These are phyloP conservation scores for Linnaemya vulpina DNA, from an alignment of 2,888 invertebrate species.

Conservation along the genomic window DNA sequence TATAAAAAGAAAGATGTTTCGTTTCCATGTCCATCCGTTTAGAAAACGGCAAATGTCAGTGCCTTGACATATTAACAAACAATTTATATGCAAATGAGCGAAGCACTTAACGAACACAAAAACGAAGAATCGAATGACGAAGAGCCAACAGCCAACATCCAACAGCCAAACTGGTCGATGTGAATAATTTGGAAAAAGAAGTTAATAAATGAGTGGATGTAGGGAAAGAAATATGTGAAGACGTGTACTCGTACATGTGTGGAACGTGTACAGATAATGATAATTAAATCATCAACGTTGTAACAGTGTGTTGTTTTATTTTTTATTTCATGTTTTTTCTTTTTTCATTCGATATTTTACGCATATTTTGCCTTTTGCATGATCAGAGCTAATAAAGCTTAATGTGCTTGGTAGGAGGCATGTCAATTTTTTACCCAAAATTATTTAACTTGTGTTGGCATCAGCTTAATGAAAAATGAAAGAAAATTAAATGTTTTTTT, in stretches of 20 bases:
- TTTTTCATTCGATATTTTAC: no score
- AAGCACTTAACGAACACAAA: constrained; percentile 66
- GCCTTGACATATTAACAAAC: constrained; percentile 81
- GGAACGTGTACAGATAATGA: constrained; percentile 28
- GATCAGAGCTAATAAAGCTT: constrained; percentile 20
- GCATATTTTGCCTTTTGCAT: constrained; percentile 7
- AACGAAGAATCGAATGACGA: constrained; percentile 19
- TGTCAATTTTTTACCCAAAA: constrained; percentile 30
- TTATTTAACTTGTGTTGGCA: neutral
- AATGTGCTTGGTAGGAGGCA: constrained; percentile 33
- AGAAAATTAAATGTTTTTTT: constrained; percentile 2
- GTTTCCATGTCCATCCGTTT: constrained; percentile 48
- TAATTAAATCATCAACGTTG: constrained; percentile 62
- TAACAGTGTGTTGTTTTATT: constrained; percentile 21
- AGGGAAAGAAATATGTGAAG: constrained; percentile 3
- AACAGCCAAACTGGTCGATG: constrained; percentile 56
- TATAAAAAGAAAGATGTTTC: constrained; percentile 48
- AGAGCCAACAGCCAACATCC: neutral
- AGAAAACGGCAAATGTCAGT: constrained; percentile 66
- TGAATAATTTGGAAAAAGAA: constrained; percentile 58
- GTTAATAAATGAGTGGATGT: constrained; percentile 56
- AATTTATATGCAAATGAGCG: constrained; percentile 83
- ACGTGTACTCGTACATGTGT: neutral
- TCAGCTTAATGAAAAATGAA: neutral
- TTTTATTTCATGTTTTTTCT: neutral